Evolutionary conservation across 2,888 invertebrate species (phyloP), one percentile per base, ranked within the genome.

Genomic region (Lepidochrysops patricia): DNA sequence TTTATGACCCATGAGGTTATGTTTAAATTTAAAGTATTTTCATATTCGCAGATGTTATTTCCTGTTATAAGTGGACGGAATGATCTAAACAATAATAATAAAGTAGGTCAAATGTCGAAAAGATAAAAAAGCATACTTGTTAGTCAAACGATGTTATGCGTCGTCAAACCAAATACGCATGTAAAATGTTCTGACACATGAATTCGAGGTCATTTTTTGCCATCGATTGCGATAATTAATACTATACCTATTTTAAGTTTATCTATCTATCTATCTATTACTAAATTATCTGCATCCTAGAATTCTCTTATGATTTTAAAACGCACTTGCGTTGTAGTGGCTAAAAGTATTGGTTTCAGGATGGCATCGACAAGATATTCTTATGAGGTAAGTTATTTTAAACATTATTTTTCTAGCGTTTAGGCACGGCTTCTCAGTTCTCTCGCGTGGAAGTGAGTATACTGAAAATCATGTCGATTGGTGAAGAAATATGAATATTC

Each of bases 31-130:
- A 9, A 29, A 15, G 13, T 9, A 7, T 37, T 29, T 49, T 5
- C 25, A 26, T 6, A 35, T 29, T 35, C 7, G 61, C 66, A 67
- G 68, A 66, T 64, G 65, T 63, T 61, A 63, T 68, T 63, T 64
- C 70, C 64, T 58, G 57, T 23, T 66, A 71, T 65, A 66, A 72
- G 71, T 74, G 61, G 57, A 65, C 66, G 67, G 67, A 72, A 72
- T 72, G 72, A 68, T 23, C 4, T 43, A 43, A 43, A 3, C 12
- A 71, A 72, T 72, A 69, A 63, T 64, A 60, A 64, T 68, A 70
- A 67, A 63, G 64, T 64, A 68, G 85, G 82, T 86, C 84, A 83
- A 66, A 80, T 81, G 82, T 82, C 80, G 76, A 62, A 67, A 68
- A 67, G 63, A 66, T 61, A 54, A 52, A 29, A 29, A 9, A 29